Evolutionary conservation across 2,888 invertebrate species (phyloP), one percentile per base, ranked within the genome.

Genomic region (Periphyllus acericola): DNA sequence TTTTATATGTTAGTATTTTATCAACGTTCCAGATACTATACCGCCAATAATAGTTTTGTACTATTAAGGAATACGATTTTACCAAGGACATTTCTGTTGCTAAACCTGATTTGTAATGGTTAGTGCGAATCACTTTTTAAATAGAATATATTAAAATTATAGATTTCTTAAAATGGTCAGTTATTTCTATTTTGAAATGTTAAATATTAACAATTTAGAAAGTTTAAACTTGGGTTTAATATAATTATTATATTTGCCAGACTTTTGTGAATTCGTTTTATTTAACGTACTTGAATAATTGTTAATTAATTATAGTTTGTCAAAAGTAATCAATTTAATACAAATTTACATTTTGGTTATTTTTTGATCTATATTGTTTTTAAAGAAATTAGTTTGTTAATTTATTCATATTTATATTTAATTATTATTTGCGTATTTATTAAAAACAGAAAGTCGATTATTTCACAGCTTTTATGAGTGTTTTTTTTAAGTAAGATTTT

Each of bases 91-190:
- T 46, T 66, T 76, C 29, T 76, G 84, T 46, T 75, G 66, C n/a
- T 66, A 84, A 84, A 76, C 84, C 76, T 84, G 84, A 84, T 83
- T 55, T 40, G 6, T 46, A 76, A 84, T 84, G 84, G 84, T 84
- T 84, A 84, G 76, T 84, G 40, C 19, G 29, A 76, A 74, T 84
- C 21, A 76, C 46, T 46, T 76, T 76, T 68, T 68, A 32, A 68
- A 66, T 32, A 40, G 3, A 40, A 32, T 66, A 40, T 76, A 66
- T n/a, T 83, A 55, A 60, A 8, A 55, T n/a, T 66, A 80, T 80
- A 19, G 21, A 83, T 55, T 36, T 83, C 36, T 19, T 72, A 83
- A 60, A 83, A 60, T 74, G 11, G n/a, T 60, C 40, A 29, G 11
- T 72, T 82, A 11, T 52, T 8, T 72, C 29, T 29, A 29, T 71